Evolutionary conservation across 2,888 invertebrate species (phyloP).

Genomic region (Creontiades dilutus): DNA sequence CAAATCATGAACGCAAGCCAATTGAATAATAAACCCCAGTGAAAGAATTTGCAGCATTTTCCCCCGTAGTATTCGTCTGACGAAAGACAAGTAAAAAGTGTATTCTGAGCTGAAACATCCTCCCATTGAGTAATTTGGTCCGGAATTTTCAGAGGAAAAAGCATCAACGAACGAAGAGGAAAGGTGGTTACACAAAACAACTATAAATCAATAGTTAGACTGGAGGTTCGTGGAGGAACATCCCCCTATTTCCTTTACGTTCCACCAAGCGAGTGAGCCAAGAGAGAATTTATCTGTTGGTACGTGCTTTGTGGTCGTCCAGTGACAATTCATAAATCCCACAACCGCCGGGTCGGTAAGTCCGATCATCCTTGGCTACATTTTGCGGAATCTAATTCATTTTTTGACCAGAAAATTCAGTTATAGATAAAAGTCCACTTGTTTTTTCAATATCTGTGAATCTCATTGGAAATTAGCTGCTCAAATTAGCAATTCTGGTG

Average conservation of each 20-base stretch:
- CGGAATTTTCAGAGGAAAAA: constrained; percentile 3
- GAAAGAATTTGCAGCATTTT: no score
- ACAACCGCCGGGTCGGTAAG: background rate
- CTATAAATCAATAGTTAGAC: constrained; percentile 52
- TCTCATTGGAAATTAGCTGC: no score
- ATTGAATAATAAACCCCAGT: no score
- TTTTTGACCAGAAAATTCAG: constrained; percentile 37
- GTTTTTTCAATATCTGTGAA: no score
- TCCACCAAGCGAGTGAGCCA: background rate
- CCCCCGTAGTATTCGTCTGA: no score
- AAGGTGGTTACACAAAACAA: constrained; percentile 54
- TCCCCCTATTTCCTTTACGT: background rate
- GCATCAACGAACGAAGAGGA: background rate
- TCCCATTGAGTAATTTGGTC: background rate
- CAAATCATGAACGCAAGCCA: no score
- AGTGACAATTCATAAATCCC: constrained; percentile 64
- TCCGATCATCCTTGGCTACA: constrained; percentile 37
- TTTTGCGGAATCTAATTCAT: background rate
- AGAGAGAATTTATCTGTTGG: constrained; percentile 63
- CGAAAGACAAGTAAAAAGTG: background rate
- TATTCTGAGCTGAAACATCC: background rate
- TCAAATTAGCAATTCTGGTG: no score
- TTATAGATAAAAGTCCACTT: no score
- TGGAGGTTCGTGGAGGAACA: background rate
- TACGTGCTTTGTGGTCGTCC: constrained; percentile 59